Base-by-base conservation (phyloP, 2,797 vertebrate species). In the Enteromius anoplus region DNA sequence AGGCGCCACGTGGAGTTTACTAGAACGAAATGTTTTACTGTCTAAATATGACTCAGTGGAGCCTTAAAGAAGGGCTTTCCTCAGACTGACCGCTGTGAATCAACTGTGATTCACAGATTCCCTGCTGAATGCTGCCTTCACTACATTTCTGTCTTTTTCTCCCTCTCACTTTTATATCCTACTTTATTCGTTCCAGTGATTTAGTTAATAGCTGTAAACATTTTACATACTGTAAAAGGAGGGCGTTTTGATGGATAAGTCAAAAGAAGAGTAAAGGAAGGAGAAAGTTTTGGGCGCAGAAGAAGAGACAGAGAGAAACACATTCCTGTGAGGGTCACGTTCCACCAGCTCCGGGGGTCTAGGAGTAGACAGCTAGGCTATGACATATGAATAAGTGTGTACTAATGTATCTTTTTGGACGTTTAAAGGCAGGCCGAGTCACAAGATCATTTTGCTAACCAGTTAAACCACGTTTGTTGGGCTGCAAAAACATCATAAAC, bases 1-100 rank as follows among this genome's bases (percentile, higher is more conserved):
- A 87, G 85, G 85, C 88, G 89, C 91, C 90, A 89, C 81, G 60
- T 86, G 86, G 85, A 91, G 90, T 90, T 92, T 85, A 90, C 69
- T 85, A 64, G 51, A 84, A 81, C 85, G 75, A 86, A 86, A 82
- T 86, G 87, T 90, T 82, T 78, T 53, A 79, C 72, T 45, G 58
- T 71, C 40, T 78, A 85, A 65, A 83, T 75, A 80, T 75, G 53
- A 71, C 65, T 69, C 34, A 15, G 37, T 66, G 69, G 53, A 55
- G 40, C 49, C 32, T 64, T 78, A 26, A 81, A 84, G 82, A 64
- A 82, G 84, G 84, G 76, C 84, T 87, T 89, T 85, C 81, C 86
- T 86, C 85, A 66, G 11, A 19, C 73, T 47, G 65, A 83, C 75
- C 79, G 19, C 80, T 40, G 32, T 88, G 82, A 88, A 84, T 82